Evolutionary conservation across 1,140 invertebrate genomes (phyloP), one percentile per base, ranked within the genome.

Genomic region (Hylaeus anthracinus): DNA sequence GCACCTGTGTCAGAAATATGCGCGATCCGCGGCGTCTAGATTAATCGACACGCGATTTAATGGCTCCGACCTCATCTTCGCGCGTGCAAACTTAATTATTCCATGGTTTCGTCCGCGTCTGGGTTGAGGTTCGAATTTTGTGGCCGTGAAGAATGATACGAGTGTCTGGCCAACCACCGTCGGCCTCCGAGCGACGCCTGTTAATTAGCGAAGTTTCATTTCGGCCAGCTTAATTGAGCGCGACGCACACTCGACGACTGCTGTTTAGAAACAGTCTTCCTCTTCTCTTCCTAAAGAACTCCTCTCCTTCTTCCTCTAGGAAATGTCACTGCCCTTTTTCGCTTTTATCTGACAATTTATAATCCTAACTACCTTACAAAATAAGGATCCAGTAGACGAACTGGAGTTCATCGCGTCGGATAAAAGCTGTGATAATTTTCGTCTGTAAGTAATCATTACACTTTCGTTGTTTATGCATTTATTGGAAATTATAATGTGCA

Each of bases 201-300:
- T 83, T 87, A 84, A 88, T 83, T 88, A 86, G 74, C 76, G 66
- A 79, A 79, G 70, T 73, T 86, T 74, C 77, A 53, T 81, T 74
- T 60, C 61, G 41, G 66, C 41, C 51, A 65, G 72, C 64, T 88
- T 86, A 88, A 86, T 85, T 79, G 79, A 88, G 72, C 37, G 64
- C 70, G 51, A 78, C 72, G 39, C 48, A 58, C 15, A 39, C 51
- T 48, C 51, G 48, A n/a, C 41, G 53, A 37, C 12, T 53, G 8
- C 60, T 80, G 56, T 77, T 82, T 58, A 56, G n/a, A 53, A 53
- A 64, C 37, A 66, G 73, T 72, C 71, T 56, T 8, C 39, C n/a
- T 37, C 43, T 5, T 51, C 45, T 14, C 53, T 67, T 51, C 5
- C 26, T 26, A 6, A 14, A 12, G 12, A 15, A 15, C 41, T 6